These are phyloP conservation scores for Tetraodon nigroviridis DNA, from an alignment of 2,113 vertebrate species.

Conservation along the genomic window DNA sequence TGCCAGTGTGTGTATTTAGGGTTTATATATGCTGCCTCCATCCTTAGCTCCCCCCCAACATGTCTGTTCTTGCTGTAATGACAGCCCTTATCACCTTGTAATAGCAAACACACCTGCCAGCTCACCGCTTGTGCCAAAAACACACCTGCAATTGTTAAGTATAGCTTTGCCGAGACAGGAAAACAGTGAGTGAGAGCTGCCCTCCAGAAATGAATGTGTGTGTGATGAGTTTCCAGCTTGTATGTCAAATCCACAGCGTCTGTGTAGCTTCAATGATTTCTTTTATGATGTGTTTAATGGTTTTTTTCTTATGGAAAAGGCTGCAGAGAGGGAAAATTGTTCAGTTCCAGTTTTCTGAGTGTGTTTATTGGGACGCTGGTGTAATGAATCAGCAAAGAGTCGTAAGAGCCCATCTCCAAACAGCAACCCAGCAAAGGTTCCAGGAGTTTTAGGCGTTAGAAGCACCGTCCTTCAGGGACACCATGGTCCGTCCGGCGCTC, in stretches of 20 bases:
- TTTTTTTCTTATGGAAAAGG: background rate
- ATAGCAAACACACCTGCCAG: slow-evolving; percentile 59
- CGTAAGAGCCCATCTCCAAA: slow-evolving; percentile 23
- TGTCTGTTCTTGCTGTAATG: slow-evolving; percentile 56
- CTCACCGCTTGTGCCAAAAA: slow-evolving; percentile 43
- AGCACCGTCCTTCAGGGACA: slow-evolving; percentile 30
- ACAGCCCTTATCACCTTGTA: slow-evolving; percentile 62
- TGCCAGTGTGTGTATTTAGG: slow-evolving; percentile 18
- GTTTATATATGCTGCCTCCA: slow-evolving; percentile 3
- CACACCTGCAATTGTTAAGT: slow-evolving; percentile 66
- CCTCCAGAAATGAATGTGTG: slow-evolving; percentile 22
- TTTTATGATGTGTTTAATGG: slow-evolving; percentile 5
- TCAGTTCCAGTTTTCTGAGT: slow-evolving; percentile 4
- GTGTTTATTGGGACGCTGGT: slow-evolving; percentile 1
- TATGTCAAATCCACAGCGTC: slow-evolving; percentile 14
- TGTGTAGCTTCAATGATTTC: slow-evolving; percentile 2
- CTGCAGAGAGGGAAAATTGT: background rate
- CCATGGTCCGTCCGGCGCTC: slow-evolving; percentile 21
- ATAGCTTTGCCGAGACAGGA: slow-evolving; percentile 31
- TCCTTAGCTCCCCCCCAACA: slow-evolving; percentile 30
- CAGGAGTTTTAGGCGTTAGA: slow-evolving; percentile 24
- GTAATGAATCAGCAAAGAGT: slow-evolving; percentile 21
- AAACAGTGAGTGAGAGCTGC: slow-evolving; percentile 46
- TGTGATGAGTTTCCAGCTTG: slow-evolving; percentile 21
- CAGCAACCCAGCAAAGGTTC: slow-evolving; percentile 10